These are phyloP conservation scores for Musca domestica DNA, from an alignment of 1,140 invertebrate genomes.

Conservation along the genomic window DNA sequence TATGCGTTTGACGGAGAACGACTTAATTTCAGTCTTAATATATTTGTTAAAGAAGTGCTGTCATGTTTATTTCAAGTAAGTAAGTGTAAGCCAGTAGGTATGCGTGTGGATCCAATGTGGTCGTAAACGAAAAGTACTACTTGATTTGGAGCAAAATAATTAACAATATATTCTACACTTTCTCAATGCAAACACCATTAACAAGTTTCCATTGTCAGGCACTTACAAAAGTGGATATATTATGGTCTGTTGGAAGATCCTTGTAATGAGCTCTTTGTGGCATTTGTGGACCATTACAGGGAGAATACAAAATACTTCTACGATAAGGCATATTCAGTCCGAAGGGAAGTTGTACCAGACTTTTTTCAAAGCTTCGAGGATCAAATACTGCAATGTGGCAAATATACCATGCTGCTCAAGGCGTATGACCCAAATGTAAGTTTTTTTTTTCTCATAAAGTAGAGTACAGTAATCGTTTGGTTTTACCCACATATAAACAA, in stretches of 20 bases:
- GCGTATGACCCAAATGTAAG: slow-evolving; percentile 41
- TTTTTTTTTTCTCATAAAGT: not conserved
- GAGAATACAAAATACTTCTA: slow-evolving; percentile 46
- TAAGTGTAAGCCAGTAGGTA: not conserved
- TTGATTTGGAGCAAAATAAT: no score
- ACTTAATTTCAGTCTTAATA: slow-evolving; percentile 37
- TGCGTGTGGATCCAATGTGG: no score
- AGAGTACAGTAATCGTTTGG: not conserved
- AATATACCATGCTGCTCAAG: slow-evolving; percentile 46
- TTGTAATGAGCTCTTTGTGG: slow-evolving; percentile 45
- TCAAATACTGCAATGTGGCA: slow-evolving; percentile 46
- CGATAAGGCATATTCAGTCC: slow-evolving; percentile 42
- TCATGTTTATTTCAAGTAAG: slow-evolving; percentile 40
- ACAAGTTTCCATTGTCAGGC: slow-evolving; percentile 7
- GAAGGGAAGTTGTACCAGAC: slow-evolving; percentile 35
- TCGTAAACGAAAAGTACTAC: no score
- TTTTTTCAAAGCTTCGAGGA: slow-evolving; percentile 44
- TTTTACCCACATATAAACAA: not conserved
- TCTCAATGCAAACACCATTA: not conserved
- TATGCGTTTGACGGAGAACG: slow-evolving; percentile 32
- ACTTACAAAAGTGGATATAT: slow-evolving; percentile 46
- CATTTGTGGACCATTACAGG: slow-evolving; percentile 28
- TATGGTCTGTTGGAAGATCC: slow-evolving; percentile 41
- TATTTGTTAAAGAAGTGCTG: slow-evolving; percentile 41
- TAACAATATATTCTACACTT: not conserved